phyloP scores from a whole-genome alignment of 1,140 invertebrate genomes.

The Bombus waltoni region DNA sequence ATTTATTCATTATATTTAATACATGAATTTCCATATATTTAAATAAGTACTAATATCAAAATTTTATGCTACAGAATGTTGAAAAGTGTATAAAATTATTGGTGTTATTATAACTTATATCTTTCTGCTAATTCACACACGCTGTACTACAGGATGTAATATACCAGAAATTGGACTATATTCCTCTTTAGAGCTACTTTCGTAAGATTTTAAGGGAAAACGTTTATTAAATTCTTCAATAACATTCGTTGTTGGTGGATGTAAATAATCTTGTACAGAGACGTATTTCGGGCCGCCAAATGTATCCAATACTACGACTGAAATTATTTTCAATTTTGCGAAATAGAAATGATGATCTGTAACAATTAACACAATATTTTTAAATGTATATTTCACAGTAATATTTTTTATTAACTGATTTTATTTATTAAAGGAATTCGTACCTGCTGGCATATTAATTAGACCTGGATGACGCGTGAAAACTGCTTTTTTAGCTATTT shows the following conservation, averaged over 20 bases:
- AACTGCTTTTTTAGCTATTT: conserved; percentile 84
- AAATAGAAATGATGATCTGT: conserved; percentile 90
- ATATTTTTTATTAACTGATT: background rate
- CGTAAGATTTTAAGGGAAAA: background rate
- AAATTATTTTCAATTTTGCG: conserved; percentile 87
- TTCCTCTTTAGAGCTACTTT: background rate
- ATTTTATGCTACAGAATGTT: background rate
- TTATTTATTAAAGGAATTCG: conserved; percentile 14
- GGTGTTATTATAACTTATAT: background rate
- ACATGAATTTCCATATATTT: background rate
- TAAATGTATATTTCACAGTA: background rate
- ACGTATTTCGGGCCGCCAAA: conserved; percentile 90
- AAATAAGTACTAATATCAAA: background rate
- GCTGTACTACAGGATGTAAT: conserved; percentile 13
- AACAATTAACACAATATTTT: conserved; percentile 55
- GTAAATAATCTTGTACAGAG: conserved; percentile 84
- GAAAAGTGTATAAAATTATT: background rate
- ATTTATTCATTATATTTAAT: background rate
- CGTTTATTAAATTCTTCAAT: conserved; percentile 28
- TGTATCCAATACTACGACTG: conserved; percentile 88
- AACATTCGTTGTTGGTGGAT: conserved; percentile 34
- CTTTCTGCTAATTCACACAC: background rate
- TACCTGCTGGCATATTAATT: conserved; percentile 85
- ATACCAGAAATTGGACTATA: background rate
- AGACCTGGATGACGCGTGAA: conserved; percentile 88